phyloP scores from a whole-genome alignment of 2,113 vertebrate genomes.

The Ramphastos sulfuratus region DNA sequence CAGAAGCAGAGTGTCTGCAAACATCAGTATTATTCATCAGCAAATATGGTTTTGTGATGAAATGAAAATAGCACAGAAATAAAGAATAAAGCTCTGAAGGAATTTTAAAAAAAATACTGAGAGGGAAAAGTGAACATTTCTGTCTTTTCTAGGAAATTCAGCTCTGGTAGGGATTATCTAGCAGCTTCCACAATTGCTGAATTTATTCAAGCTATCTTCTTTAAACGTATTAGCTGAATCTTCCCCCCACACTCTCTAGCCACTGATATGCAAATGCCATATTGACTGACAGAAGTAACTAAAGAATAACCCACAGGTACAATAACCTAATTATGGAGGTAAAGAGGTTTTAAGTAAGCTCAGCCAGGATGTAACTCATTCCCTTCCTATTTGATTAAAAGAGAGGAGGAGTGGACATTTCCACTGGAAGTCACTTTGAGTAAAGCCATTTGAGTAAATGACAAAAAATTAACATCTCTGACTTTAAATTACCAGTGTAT shows the following conservation, averaged over 20 bases:
- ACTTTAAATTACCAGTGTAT: not conserved
- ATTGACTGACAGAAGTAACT: not conserved
- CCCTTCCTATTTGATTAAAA: not conserved
- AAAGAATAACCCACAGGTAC: not conserved
- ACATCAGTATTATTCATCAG: not conserved
- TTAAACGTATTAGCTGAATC: not conserved
- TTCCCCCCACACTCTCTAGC: not conserved
- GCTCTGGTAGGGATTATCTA: not conserved
- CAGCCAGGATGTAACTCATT: not conserved
- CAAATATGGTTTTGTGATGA: not conserved
- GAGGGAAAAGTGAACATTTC: not conserved
- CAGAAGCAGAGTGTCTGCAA: not conserved
- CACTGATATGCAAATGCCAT: not conserved
- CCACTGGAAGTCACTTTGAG: not conserved
- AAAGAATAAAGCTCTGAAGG: not conserved
- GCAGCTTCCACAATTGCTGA: not conserved
- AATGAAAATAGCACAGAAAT: not conserved
- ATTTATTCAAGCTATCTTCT: not conserved
- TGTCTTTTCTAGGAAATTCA: not conserved
- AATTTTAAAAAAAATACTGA: not conserved
- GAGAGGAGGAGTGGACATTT: not conserved
- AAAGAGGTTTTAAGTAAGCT: not conserved
- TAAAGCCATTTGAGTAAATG: not conserved
- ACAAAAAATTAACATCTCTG: not conserved
- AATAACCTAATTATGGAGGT: not conserved